Base-by-base conservation (phyloP, 2,888 invertebrate genomes). In the Saturnia pavonia region DNA sequence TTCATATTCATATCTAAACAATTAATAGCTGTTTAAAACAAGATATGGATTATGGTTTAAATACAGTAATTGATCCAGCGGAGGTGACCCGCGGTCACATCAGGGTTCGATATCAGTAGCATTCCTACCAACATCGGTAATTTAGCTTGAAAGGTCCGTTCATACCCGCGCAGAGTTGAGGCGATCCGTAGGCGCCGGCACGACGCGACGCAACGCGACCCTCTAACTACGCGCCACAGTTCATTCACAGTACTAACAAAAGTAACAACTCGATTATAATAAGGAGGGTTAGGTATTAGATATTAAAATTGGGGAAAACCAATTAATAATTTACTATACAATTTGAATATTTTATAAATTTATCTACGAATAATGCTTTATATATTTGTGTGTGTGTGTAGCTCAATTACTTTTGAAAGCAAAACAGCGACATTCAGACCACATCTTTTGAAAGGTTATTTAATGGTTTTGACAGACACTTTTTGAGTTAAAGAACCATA, bases 91-190 rank as follows among this genome's bases (percentile, higher is more conserved):
- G 16, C 40, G 34, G 34, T 40, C 65, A 40, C n/a, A 40, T 40
- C 40, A 40, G 65, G n/a, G 6, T 40, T 65, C 40, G 65, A 65
- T 65, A 40, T 65, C 65, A 65, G 57, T 25, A 11, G 16, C 65
- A 65, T 65, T 65, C 65, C 40, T 34, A 40, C 27, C 19, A 65
- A 40, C 19, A 65, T 65, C 8, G 65, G 19, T 40, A 6, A 40
- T 40, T 19, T 40, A 40, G 34, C 7, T 40, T 65, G 65, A 65
- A 65, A 65, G 65, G 65, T 65, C n/a, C 19, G 40, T 65, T 65
- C 65, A 65, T 65, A 65, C 65, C 19, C 7, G 65, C 40, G 40
- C 19, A 16, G 65, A 40, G 65, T 19, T 65, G 22, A 3, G 40
- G 16, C 65, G 65, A 8, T 40, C 0, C 40, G 19, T 9, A 25